Base-by-base conservation (phyloP, 53 echinoderm and acorn worm species). In the Echinarachnius parma region DNA sequence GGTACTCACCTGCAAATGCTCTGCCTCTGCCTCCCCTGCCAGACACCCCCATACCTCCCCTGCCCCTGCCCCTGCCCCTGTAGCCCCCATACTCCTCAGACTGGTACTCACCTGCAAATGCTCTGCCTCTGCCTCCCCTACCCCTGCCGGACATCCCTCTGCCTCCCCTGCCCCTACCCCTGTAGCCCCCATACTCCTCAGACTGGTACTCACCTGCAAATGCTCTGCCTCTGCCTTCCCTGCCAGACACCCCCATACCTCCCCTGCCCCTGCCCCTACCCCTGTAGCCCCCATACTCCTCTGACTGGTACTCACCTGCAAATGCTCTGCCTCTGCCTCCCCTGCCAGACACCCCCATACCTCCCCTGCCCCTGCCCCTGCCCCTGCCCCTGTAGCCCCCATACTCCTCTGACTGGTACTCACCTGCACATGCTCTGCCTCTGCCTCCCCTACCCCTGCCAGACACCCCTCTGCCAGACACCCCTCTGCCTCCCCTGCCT, bases 121-220 rank as follows among this genome's bases (percentile, higher is more conserved):
- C 30, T 18, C 56, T 34, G 9, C 83, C 83, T 75, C 77, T 67
- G 46, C 60, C 66, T 11, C 77, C 77, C 4, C 66, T 21, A 21
- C 80, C 34, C 50, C 64, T 77, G 4, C 37, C 46, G 19, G 66
- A 33, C 42, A 53, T 75, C 25, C 75, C 46, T 34, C 63, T 75
- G 26, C 64, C 78, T 21, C 86, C 81, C 58, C 86, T 54, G 26
- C 86, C 76, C 50, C 86, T 57, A 2, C 86, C 82, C 53, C 86
- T 59, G 50, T 54, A 66, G 15, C 75, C 75, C 13, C 39, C 39
- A 7, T 39, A 39, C 39, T 13, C 39, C 39, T 39, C 39, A 7
- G 24, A 57, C 23, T 0, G 4, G 26, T 23, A 9, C 57, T 29
- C 23, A 1, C 24, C 28, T 11, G 8, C 57, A 25, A 9, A 4